Evolutionary conservation across 2,113 vertebrate species (phyloP).

Genomic region (Aptenodytes forsteri): DNA sequence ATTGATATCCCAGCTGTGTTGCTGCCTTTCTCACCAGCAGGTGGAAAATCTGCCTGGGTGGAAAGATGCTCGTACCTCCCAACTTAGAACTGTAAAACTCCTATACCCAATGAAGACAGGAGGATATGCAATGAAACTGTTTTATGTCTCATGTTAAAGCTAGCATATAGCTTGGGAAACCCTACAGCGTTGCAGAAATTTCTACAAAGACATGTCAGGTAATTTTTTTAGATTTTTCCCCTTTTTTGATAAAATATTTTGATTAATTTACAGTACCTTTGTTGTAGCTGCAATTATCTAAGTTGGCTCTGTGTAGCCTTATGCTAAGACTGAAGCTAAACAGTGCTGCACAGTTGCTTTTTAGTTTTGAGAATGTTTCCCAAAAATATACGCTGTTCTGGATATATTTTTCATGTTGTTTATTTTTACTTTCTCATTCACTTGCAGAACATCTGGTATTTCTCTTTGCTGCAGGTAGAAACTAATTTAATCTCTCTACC

Average conservation of each 20-base stretch:
- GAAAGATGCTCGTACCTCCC: background rate
- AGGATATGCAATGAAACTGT: background rate
- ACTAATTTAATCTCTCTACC: background rate
- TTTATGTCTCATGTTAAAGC: background rate
- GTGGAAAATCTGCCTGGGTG: background rate
- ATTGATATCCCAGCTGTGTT: background rate
- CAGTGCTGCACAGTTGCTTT: background rate
- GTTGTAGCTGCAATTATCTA: background rate
- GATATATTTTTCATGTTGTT: background rate
- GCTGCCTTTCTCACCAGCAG: background rate
- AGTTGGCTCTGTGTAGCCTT: background rate
- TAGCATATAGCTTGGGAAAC: background rate
- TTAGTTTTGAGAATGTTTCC: background rate
- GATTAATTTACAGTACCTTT: background rate
- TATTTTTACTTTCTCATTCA: background rate
- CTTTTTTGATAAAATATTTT: background rate
- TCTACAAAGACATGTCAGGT: background rate
- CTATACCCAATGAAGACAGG: background rate
- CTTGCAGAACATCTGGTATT: background rate
- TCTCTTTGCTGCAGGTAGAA: background rate
- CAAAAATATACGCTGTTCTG: background rate
- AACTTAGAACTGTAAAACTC: background rate
- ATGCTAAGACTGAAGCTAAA: background rate
- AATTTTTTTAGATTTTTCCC: background rate
- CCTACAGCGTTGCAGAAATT: background rate